Conservation (phyloP, 2,113 vertebrate species). For the Chionomys nivalis region DNA sequence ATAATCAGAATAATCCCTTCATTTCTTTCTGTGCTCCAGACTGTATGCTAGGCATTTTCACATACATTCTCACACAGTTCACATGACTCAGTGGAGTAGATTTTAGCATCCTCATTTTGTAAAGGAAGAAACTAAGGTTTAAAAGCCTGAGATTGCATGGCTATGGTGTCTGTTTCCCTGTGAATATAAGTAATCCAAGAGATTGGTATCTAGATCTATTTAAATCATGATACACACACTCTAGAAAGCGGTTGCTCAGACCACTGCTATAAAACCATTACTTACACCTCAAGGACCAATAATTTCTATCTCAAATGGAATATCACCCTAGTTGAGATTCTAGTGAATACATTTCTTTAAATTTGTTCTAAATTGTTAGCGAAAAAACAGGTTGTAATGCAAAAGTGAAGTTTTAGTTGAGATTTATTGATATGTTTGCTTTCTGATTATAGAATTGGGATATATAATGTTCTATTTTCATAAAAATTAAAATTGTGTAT, state of each 20-base stretch:
- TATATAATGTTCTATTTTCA: neutral
- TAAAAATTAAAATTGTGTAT: conserved; percentile 31
- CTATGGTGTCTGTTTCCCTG: neutral
- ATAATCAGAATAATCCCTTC: neutral
- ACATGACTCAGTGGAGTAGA: neutral
- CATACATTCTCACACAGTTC: neutral
- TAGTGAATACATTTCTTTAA: neutral
- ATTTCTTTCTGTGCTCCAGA: neutral
- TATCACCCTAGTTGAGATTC: neutral
- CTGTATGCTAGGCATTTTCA: neutral
- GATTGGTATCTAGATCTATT: neutral
- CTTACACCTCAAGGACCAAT: neutral
- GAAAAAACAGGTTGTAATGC: neutral
- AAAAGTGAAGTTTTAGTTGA: conserved; percentile 18
- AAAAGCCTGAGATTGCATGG: neutral
- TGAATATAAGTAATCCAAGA: neutral
- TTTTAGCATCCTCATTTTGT: neutral
- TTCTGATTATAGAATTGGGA: neutral
- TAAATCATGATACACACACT: neutral
- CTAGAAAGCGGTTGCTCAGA: neutral
- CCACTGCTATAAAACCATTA: neutral
- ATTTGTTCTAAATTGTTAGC: neutral
- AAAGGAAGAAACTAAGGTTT: neutral
- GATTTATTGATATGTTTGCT: neutral
- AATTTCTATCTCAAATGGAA: neutral